Base-by-base conservation (phyloP, 2,888 invertebrate species). In the Oligia strigilis region DNA sequence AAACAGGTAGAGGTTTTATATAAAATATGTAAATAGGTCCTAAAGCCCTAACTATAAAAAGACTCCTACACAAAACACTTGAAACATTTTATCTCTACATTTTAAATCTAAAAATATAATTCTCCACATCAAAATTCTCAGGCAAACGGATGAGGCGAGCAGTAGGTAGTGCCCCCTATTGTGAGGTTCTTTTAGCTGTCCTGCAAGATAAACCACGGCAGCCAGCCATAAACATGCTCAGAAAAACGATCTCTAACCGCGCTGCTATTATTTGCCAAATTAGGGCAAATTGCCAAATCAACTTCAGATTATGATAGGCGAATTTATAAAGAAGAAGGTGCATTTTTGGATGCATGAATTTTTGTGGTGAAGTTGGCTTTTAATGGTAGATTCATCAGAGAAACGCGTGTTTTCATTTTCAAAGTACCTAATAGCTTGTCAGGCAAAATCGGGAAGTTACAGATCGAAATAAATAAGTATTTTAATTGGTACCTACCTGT, bases 151-250 rank as follows among this genome's bases (percentile, higher is more conserved):
- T 76, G 84, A 74, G 36, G 78, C 78, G 46, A 85, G 74, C 85
- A 82, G 85, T 83, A 88, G 77, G 82, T 78, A 84, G 84, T 85
- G 87, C 91, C 92, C 90, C 88, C 92, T 89, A 92, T 92, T 91
- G 92, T 91, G 90, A 89, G 80, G 78, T 90, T 91, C 88, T 91
- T 90, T 90, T 84, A 87, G 83, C 86, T 89, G 90, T 90, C 91
- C 89, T 82, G 80, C 69, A 77, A 80, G 84, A 90, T 89, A 86
- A 90, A 90, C 78, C 88, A 86, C 82, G 69, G 77, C 66, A 74
- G 72, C 73, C 74, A 76, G 80, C 83, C 80, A 70, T 85, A 87
- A 87, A 87, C 79, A 85, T 80, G 78, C 80, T 78, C 66, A 83
- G 83, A 88, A 90, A 87, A 86, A 86, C 80, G 81, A 62, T 70